phyloP scores from a whole-genome alignment of 1,140 invertebrate species.

The Dendroctonus ponderosae region DNA sequence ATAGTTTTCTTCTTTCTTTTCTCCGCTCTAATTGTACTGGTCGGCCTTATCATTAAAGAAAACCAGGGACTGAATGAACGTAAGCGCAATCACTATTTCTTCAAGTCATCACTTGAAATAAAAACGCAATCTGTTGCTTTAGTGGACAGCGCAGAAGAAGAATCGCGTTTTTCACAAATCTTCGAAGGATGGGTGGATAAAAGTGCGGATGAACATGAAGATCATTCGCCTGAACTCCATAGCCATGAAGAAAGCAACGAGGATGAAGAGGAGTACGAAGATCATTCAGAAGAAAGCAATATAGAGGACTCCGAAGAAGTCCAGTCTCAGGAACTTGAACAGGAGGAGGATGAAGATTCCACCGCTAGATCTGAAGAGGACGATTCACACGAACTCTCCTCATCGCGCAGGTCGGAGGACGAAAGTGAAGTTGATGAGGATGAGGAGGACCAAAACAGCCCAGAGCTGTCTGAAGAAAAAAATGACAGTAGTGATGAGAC shows the following conservation, averaged over 20 bases:
- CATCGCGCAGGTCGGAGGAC: slow-evolving; percentile 37
- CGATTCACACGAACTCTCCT: slow-evolving; percentile 40
- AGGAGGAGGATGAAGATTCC: slow-evolving; percentile 36
- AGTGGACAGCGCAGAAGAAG: slow-evolving; percentile 70
- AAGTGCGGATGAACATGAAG: slow-evolving; percentile 54
- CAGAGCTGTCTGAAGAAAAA: neutral
- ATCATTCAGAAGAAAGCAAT: slow-evolving; percentile 36
- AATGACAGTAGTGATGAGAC: slow-evolving; percentile 1
- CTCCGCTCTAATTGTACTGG: slow-evolving; percentile 65
- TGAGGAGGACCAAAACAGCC: neutral
- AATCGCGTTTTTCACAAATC: slow-evolving; percentile 69
- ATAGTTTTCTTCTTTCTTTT: slow-evolving; percentile 76
- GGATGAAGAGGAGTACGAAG: slow-evolving; percentile 45
- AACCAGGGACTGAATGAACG: slow-evolving; percentile 73
- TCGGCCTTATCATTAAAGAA: slow-evolving; percentile 76
- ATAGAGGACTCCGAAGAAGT: slow-evolving; percentile 35
- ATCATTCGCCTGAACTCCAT: slow-evolving; percentile 42
- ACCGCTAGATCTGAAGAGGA: slow-evolving; percentile 34
- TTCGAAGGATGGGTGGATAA: slow-evolving; percentile 76
- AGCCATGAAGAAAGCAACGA: slow-evolving; percentile 46
- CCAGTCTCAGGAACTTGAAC: slow-evolving; percentile 36
- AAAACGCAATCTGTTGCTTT: neutral
- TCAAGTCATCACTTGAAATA: no score
- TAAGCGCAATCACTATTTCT: slow-evolving; percentile 54
- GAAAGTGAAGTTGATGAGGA: slow-evolving; percentile 33